Base-by-base conservation (phyloP, 2,888 invertebrate species). In the Artemia sinica region DNA sequence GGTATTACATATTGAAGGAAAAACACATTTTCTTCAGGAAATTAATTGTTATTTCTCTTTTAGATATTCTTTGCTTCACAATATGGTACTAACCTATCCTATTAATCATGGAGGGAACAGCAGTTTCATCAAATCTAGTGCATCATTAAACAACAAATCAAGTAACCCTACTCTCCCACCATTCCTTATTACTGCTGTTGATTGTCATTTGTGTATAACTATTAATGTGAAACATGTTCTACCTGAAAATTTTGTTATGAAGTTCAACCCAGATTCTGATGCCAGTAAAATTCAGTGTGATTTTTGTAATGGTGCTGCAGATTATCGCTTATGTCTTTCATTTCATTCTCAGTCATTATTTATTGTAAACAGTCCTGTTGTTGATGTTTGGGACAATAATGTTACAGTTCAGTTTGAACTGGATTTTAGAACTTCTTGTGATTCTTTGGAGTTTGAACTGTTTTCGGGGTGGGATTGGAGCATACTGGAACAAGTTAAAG, bases 191-290 rank as follows among this genome's bases (percentile, higher is more conserved):
- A 58, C 58, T 58, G n/a, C 58, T 14, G 58, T 58, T n/a, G 18
- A 58, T n/a, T 14, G 14, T 18, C n/a, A 18, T 18, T 58, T 58
- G 58, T 58, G 58, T 58, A 18, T 58, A 9, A 58, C 58, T 18
- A n/a, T 58, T 9, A 58, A 58, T 8, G 58, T 58, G 58, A 58
- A 58, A 58, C 58, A 58, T 58, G 58, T 58, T n/a, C 18, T 58
- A 58, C 58, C 58, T 58, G 58, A 58, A 58, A 14, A n/a, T 58
- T n/a, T 9, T 14, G n/a, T 18, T 14, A 58, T 18, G 18, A 58
- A n/a, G n/a, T 58, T 58, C 14, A 8, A 58, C 18, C 14, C 18
- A 14, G 18, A n/a, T 18, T 14, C 14, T 58, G 18, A 58, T 14
- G 18, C 58, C 14, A 58, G 58, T 58, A 18, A 58, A 58, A 58